A percentile compares a stretch with the other conserved stretches of the same genome.
These are phyloP conservation scores for Sicus ferrugineus DNA, from an alignment of 2,888 invertebrate genomes.

Conservation along the genomic window DNA sequence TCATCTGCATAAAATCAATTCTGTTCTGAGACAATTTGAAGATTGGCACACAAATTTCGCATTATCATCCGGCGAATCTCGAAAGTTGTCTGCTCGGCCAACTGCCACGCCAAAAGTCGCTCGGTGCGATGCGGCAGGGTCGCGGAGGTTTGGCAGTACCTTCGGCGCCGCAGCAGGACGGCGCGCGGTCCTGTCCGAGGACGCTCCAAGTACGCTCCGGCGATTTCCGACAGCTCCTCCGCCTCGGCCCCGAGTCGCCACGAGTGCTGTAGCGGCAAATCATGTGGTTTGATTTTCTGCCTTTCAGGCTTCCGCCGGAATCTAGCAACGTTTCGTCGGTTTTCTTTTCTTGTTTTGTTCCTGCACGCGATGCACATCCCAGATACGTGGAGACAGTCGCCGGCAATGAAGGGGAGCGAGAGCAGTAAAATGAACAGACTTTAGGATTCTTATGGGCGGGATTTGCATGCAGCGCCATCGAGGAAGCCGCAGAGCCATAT, in stretches of 20 bases:
- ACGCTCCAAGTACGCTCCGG: constrained; percentile 51
- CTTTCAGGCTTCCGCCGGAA: constrained; percentile 36
- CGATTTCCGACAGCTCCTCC: constrained; percentile 49
- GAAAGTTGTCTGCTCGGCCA: constrained; percentile 31
- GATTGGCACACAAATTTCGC: constrained; percentile 64
- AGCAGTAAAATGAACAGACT: constrained; percentile 22
- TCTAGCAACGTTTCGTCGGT: not conserved
- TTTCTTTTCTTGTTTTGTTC: not conserved
- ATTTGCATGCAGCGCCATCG: constrained; percentile 27
- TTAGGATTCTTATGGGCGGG: constrained; percentile 2
- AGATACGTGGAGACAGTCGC: constrained; percentile 23
- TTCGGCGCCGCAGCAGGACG: not conserved
- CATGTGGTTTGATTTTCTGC: constrained; percentile 54
- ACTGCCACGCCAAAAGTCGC: not conserved
- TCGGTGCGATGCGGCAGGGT: not conserved
- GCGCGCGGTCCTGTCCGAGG: constrained; percentile 43
- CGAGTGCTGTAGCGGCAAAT: constrained; percentile 56
- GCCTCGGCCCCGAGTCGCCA: constrained; percentile 47
- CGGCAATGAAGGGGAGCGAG: not conserved
- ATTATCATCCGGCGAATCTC: constrained; percentile 58
- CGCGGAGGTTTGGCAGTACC: not conserved
- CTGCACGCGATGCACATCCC: constrained; percentile 30
- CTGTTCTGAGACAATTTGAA: constrained; percentile 65
- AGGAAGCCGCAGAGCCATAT: constrained; percentile 35
- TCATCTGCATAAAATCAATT: constrained; percentile 66